These are phyloP conservation scores for Bathynomus jamesi DNA, from an alignment of 1,140 invertebrate genomes.

Conservation along the genomic window DNA sequence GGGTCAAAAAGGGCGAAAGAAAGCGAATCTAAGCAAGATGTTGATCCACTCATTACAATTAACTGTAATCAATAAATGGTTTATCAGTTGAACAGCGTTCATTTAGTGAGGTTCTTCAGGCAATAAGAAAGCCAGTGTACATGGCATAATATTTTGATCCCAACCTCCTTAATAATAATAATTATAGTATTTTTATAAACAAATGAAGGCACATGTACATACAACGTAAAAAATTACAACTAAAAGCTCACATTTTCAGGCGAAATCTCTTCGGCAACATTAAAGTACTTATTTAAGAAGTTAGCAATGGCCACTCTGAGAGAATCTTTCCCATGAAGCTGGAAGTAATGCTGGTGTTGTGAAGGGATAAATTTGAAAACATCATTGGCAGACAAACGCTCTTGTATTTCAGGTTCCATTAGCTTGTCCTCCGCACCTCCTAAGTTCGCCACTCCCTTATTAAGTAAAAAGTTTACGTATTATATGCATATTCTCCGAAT, in stretches of 20 bases:
- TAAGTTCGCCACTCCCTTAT: conserved; percentile 5
- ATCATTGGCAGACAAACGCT: neutral
- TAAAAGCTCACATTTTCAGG: neutral
- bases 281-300: neutral
- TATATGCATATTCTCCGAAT: no score
- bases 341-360: neutral
- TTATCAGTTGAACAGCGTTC: no score
- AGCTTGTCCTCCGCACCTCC: neutral
- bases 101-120: no score
- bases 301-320: neutral
- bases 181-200: no score
- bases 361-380: neutral
- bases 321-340: neutral
- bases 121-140: no score
- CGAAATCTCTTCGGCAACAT: neutral
- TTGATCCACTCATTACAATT: conserved; percentile 4
- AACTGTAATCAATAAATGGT: no score
- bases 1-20: conserved; percentile 6
- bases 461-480: no score
- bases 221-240: no score
- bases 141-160: no score
- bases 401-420: neutral
- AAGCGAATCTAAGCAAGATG: neutral
- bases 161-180: no score
- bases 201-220: no score